These are phyloP conservation scores for Caradrina kadenii DNA, from an alignment of 2,888 invertebrate genomes.

Conservation along the genomic window DNA sequence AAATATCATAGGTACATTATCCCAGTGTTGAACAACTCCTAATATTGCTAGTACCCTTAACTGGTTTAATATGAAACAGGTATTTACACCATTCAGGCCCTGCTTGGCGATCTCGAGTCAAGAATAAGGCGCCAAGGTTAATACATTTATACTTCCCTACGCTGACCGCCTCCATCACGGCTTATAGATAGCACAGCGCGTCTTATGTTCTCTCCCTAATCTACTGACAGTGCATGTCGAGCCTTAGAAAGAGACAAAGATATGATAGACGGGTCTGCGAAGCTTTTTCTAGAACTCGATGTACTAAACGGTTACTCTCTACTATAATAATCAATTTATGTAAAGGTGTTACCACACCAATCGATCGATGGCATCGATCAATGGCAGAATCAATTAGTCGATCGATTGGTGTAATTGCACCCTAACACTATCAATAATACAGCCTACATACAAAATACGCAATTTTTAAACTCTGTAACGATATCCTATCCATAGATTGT, in stretches of 20 bases:
- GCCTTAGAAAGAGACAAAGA: neutral
- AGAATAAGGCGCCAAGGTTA: slow-evolving; percentile 87
- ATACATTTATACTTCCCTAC: slow-evolving; percentile 65
- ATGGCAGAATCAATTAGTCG: too few species aligned
- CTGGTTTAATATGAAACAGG: slow-evolving; percentile 89
- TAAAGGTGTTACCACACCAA: too few species aligned
- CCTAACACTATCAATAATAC: neutral
- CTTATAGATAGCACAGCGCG: slow-evolving; percentile 78
- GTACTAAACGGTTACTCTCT: neutral
- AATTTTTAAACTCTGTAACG: too few species aligned
- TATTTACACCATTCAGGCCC: slow-evolving; percentile 89
- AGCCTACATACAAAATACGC: slow-evolving; percentile 1
- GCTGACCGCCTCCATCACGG: slow-evolving; percentile 70
- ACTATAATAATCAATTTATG: neutral
- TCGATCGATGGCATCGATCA: too few species aligned
- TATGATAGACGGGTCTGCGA: too few species aligned
- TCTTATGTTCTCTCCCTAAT: slow-evolving; percentile 75
- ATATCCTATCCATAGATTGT: too few species aligned
- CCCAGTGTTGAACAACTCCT: slow-evolving; percentile 11
- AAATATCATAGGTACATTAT: too few species aligned
- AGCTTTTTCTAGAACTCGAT: neutral
- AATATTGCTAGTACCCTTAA: slow-evolving; percentile 83
- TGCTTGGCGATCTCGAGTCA: slow-evolving; percentile 89
- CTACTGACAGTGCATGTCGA: neutral
- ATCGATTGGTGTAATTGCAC: too few species aligned